These are phyloP conservation scores for Clarias magur DNA, from an alignment of 2,113 vertebrate genomes.

Conservation along the genomic window DNA sequence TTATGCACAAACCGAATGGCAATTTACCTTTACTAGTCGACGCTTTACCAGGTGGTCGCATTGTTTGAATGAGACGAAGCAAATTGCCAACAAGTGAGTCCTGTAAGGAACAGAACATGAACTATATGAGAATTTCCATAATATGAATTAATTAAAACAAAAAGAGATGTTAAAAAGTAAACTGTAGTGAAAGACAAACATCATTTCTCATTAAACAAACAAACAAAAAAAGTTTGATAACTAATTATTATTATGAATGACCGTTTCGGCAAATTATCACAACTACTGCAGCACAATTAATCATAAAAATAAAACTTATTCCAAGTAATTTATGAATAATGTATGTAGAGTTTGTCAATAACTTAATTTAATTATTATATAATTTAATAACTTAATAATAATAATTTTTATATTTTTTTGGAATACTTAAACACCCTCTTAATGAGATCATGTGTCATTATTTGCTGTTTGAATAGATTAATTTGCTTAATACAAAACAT, in stretches of 20 bases:
- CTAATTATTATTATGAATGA: background rate
- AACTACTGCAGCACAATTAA: too few relatives aligned
- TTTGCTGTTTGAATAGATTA: too few relatives aligned
- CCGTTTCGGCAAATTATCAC: too few relatives aligned
- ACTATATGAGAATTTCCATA: background rate
- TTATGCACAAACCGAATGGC: background rate
- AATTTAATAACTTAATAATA: too few relatives aligned
- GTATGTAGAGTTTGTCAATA: too few relatives aligned
- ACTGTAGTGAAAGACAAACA: background rate
- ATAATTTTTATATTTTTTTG: too few relatives aligned
- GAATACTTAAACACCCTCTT: too few relatives aligned
- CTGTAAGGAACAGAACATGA: constrained; percentile 62
- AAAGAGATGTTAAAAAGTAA: background rate
- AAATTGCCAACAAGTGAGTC: constrained; percentile 93
- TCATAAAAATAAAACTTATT: too few relatives aligned
- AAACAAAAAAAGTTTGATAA: background rate
- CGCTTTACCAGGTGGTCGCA: constrained; percentile 85
- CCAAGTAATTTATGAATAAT: too few relatives aligned
- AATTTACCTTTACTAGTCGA: constrained; percentile 67
- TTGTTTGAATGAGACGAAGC: constrained; percentile 93
- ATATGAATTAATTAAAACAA: background rate
- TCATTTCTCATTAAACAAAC: background rate
- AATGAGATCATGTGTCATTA: too few relatives aligned
- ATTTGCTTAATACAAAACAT: too few relatives aligned
- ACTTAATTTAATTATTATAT: too few relatives aligned